Conservation (phyloP, 2,797 vertebrate species). For the Parauchenoglanis punctatus region DNA sequence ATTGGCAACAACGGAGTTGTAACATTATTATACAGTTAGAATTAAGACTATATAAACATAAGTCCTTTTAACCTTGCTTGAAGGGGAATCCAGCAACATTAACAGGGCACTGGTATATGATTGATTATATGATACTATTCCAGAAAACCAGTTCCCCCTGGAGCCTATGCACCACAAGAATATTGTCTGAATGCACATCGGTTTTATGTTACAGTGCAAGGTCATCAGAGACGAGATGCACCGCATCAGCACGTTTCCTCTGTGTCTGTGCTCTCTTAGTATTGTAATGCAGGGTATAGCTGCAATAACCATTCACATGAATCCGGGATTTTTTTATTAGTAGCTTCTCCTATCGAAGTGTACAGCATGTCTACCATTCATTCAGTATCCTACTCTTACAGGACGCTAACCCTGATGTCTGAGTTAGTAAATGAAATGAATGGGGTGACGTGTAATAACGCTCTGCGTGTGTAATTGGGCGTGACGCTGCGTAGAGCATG, state of each 20-base stretch:
- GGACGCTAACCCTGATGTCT: background rate
- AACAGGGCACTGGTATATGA: conserved; percentile 23
- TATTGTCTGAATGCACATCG: conserved; percentile 49
- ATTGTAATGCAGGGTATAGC: background rate
- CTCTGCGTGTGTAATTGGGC: background rate
- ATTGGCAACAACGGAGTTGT: background rate
- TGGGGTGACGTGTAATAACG: background rate
- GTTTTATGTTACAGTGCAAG: conserved; percentile 56
- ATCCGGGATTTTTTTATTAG: background rate
- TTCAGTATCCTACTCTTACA: background rate
- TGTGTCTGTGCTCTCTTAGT: conserved; percentile 22
- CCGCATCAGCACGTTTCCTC: conserved; percentile 30
- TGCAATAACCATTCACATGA: background rate
- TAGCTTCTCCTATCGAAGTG: background rate
- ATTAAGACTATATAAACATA: background rate
- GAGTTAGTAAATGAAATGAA: conserved; percentile 14
- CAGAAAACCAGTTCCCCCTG: conserved; percentile 45
- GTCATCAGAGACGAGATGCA: conserved; percentile 40
- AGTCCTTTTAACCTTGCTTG: conserved; percentile 21
- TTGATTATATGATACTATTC: conserved; percentile 50
- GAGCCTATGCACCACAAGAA: conserved; percentile 49
- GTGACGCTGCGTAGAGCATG: conserved; percentile 20
- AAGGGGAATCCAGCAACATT: conserved; percentile 1
- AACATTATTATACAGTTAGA: background rate
- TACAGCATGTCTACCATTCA: background rate